Base-by-base conservation (phyloP, 2,888 invertebrate genomes). In the Mimachlamys varia region DNA sequence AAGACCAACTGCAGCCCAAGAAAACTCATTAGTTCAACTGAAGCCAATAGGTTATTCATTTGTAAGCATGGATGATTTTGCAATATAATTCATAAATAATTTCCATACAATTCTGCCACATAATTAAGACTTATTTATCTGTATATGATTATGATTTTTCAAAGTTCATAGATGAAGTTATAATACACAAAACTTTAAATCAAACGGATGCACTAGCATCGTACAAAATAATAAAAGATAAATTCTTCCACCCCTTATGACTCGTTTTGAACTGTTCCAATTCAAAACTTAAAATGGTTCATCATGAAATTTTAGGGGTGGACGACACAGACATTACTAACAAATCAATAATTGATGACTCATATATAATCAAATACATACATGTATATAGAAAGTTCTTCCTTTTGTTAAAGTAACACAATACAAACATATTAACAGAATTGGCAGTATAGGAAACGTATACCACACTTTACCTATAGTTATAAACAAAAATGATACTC, bases 221-320 rank as follows among this genome's bases (percentile, higher is more conserved):
- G 27, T 76, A 76, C 76, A 76, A 76, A n/a, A n/a, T n/a, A n/a
- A 76, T 76, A 22, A 76, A 76, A 76, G 27, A 76, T 33, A 33
- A 44, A 44, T 7, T 44, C 44, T 7, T 44, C 7, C 44, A 44
- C 44, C 44, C 44, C 44, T 44, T 3, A 44, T 5, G 44, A 44
- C 44, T 5, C 44, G 7, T 44, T n/a, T 44, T 44, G 44, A 44
- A 44, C 44, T 44, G 7, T 44, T 44, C 44, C 44, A 44, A 44
- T 44, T 44, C 44, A 44, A 44, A 44, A 7, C 4, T 44, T 44
- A 7, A 7, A 44, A 44, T 44, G 7, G 44, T 5, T 7, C 44
- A 44, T 44, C 7, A 7, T 44, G 44, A 44, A 44, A 44, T 44
- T 44, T 44, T 7, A 44, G 44, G 44, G 44, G 44, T 44, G 44